A percentile compares a stretch with the other conserved stretches of the same genome.
These are phyloP conservation scores for Apis florea DNA, from an alignment of 1,140 invertebrate genomes.

Conservation along the genomic window DNA sequence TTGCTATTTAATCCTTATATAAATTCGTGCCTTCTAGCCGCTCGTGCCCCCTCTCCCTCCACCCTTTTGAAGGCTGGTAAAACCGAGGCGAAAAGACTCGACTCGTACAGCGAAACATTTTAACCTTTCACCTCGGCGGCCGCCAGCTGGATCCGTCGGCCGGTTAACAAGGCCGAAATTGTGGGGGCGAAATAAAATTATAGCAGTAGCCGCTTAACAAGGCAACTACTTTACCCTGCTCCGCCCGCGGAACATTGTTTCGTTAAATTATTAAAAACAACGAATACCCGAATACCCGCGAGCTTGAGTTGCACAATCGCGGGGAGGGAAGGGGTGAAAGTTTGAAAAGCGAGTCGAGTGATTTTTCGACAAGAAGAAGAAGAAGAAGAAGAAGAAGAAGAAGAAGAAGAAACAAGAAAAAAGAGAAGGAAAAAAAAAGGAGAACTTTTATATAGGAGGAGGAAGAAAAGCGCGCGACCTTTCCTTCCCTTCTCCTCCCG, in stretches of 20 bases:
- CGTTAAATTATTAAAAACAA: background rate
- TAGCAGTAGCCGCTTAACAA: background rate
- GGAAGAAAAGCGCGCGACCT: no score
- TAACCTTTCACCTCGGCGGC: no score
- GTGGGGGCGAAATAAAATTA: constrained; percentile 1
- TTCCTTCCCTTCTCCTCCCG: no score
- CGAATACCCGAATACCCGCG: background rate
- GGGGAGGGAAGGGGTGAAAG: background rate
- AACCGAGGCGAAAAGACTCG: background rate
- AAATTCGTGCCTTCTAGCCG: constrained; percentile 14
- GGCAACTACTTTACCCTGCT: background rate
- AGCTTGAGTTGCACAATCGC: background rate
- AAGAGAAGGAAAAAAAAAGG: no score
- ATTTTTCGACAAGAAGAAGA: background rate
- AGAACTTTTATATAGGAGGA: no score
- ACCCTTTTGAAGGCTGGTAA: no score
- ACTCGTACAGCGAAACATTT: background rate
- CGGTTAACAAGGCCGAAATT: background rate
- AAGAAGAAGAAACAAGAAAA: no score
- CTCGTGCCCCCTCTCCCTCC: background rate
- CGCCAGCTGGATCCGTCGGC: background rate
- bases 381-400: no score
- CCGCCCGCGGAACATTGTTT: background rate
- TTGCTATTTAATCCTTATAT: constrained; percentile 31
- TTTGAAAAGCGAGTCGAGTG: background rate